phyloP scores from a whole-genome alignment of 2,797 vertebrate genomes.

The Fratercula arctica region DNA sequence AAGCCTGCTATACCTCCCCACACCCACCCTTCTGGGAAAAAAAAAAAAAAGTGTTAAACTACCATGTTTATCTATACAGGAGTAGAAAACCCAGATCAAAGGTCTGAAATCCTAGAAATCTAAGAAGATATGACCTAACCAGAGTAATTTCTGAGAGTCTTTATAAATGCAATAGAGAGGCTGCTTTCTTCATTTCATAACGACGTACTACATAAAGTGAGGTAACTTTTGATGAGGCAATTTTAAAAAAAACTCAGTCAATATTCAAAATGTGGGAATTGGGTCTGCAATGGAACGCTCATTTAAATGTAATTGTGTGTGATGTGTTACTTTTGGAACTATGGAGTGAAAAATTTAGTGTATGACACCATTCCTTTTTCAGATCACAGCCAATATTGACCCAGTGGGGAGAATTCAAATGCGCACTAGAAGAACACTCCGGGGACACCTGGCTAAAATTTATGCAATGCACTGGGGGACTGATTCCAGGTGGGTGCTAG shows the following conservation, averaged over 20 bases:
- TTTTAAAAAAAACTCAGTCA: background rate
- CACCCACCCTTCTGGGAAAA: background rate
- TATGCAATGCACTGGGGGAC: slow-evolving; percentile 99
- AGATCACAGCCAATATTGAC: slow-evolving; percentile 99
- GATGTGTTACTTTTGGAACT: background rate
- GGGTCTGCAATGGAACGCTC: background rate
- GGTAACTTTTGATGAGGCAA: background rate
- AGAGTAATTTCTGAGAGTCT: background rate
- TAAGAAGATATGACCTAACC: background rate
- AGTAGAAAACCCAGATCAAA: background rate
- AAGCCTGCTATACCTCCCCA: background rate
- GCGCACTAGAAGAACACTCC: slow-evolving; percentile 97
- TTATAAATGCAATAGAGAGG: background rate
- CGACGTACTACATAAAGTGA: background rate
- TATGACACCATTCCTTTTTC: background rate
- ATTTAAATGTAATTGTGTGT: background rate
- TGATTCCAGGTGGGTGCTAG: slow-evolving; percentile 89
- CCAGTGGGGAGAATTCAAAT: slow-evolving; percentile 99
- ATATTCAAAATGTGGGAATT: background rate
- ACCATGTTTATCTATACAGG: background rate
- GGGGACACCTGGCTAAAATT: slow-evolving; percentile 99
- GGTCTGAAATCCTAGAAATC: background rate
- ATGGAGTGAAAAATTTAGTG: background rate
- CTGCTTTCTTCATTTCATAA: background rate
- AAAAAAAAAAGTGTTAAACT: background rate